A percentile compares a stretch with the other conserved stretches of the same genome.
Conservation (phyloP, 2,797 vertebrate species). For the Stomatorhinus walkeri region DNA sequence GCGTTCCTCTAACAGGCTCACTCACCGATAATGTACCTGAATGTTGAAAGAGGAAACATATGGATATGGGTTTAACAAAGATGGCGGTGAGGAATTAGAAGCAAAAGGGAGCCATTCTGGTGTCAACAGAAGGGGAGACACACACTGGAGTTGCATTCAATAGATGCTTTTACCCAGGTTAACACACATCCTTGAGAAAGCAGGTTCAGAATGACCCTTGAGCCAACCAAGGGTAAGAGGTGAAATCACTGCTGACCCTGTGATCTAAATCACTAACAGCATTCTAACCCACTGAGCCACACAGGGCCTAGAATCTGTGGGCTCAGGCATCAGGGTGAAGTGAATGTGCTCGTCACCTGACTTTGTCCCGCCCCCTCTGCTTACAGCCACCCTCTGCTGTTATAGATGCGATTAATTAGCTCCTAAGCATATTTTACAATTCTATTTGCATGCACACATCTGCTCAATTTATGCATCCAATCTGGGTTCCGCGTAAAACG, state of each 20-base stretch:
- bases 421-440: conserved; percentile 10
- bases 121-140: background rate
- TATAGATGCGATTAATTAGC: background rate
- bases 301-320: background rate
- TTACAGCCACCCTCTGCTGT: background rate
- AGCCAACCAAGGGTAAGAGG: background rate
- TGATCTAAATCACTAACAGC: background rate
- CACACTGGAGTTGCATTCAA: background rate
- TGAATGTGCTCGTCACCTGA: background rate
- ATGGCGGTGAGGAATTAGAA: background rate
- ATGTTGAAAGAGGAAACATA: background rate
- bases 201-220: background rate
- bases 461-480: conserved; percentile 10
- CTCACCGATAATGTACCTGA: background rate
- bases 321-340: background rate
- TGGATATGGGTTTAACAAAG: background rate
- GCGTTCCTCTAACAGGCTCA: background rate
- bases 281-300: background rate
- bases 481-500: background rate
- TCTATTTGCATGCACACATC: conserved; percentile 7
- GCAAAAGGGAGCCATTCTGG: background rate
- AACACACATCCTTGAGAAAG: background rate
- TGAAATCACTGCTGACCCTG: background rate
- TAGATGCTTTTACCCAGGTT: background rate
- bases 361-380: background rate